A percentile compares a stretch with the other conserved stretches of the same genome.
Evolutionary conservation across 2,888 invertebrate species (phyloP).

Genomic region (Penaeus monodon): DNA sequence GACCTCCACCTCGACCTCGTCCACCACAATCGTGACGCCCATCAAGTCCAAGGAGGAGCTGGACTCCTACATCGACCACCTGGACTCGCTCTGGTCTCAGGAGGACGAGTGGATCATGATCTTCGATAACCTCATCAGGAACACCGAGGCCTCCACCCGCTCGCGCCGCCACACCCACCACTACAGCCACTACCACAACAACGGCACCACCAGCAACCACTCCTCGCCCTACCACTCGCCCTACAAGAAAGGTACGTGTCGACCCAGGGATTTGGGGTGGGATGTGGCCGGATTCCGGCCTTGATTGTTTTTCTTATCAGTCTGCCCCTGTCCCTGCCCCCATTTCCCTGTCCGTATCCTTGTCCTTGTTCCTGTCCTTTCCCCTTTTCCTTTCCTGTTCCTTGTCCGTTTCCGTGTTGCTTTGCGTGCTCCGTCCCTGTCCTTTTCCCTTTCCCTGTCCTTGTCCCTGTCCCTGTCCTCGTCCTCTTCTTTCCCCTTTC

Average conservation of each 20-base stretch:
- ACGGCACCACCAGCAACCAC: conserved; percentile 47
- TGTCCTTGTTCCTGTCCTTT: too few relatives aligned
- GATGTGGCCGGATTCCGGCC: too few relatives aligned
- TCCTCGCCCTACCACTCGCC: conserved; percentile 46
- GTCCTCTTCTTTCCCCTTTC: background rate
- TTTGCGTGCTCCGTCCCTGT: background rate
- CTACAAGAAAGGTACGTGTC: conserved; percentile 43
- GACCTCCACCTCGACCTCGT: conserved; percentile 35
- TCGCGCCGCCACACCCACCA: conserved; percentile 50
- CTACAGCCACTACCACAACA: conserved; percentile 43
- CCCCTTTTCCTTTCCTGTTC: too few relatives aligned
- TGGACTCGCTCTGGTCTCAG: conserved; percentile 70
- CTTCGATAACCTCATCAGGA: conserved; percentile 74
- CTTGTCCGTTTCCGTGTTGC: background rate
- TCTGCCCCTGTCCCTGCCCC: background rate
- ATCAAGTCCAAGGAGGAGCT: conserved; percentile 59
- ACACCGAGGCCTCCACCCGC: conserved; percentile 65
- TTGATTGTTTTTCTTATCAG: conserved; percentile 1
- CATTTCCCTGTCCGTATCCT: background rate
- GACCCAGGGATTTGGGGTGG: background rate
- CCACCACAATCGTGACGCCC: conserved; percentile 47
- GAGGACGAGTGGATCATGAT: conserved; percentile 73
- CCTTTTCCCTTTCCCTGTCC: background rate
- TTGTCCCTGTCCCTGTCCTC: background rate
- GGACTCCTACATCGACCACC: conserved; percentile 55